Evolutionary conservation across 2,113 vertebrate species (phyloP).

Genomic region (Drymodes brunneopygia): DNA sequence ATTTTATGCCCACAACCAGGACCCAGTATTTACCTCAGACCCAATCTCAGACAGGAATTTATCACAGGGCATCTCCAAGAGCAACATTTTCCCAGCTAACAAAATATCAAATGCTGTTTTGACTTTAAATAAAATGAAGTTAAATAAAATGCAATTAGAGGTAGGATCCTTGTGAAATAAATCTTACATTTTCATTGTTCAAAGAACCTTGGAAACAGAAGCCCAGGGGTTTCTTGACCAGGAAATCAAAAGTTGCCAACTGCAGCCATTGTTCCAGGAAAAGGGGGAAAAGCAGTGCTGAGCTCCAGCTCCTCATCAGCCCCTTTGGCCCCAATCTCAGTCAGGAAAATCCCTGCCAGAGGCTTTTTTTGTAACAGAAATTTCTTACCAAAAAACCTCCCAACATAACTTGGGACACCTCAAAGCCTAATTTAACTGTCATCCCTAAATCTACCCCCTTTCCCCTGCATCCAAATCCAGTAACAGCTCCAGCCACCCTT

Average conservation of each 20-base stretch:
- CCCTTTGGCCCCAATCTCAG: background rate
- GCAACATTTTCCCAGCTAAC: background rate
- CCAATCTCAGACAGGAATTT: background rate
- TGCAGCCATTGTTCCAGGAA: background rate
- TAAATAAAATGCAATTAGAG: background rate
- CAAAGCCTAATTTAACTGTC: background rate
- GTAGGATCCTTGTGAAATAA: background rate
- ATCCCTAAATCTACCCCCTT: background rate
- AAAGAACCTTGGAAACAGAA: background rate
- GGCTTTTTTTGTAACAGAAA: background rate
- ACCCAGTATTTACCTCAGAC: background rate
- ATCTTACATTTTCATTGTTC: background rate
- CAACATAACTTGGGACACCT: rapidly evolving
- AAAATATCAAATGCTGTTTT: background rate
- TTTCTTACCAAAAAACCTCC: background rate
- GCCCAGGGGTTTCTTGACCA: rapidly evolving
- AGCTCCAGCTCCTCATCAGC: background rate
- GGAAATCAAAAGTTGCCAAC: background rate
- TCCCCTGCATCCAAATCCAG: background rate
- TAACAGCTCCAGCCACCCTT: background rate
- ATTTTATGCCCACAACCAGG: background rate
- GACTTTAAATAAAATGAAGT: background rate
- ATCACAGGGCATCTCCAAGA: background rate
- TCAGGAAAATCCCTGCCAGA: background rate
- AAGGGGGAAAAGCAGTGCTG: background rate